phyloP scores from a whole-genome alignment of 2,113 vertebrate genomes.

The Brachyhypopomus gauderio region DNA sequence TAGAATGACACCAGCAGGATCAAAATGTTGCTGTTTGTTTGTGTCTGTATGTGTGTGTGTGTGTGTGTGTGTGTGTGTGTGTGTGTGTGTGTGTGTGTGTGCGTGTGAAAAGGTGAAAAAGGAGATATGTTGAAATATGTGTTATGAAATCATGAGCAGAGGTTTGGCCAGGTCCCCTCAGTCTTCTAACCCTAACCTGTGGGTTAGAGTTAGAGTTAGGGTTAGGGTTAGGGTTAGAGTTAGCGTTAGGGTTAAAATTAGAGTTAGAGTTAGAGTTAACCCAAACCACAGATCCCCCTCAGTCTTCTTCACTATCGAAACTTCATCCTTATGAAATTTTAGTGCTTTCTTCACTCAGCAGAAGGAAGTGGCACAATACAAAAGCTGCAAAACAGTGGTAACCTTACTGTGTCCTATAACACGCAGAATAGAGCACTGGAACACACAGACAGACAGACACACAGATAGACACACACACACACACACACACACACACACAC shows the following conservation, averaged over 20 bases:
- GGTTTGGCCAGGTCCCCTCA: slow-evolving; percentile 36
- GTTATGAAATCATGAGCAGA: slow-evolving; percentile 48
- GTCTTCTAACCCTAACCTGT: no score
- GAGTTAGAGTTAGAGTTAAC: no score
- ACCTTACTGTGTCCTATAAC: neutral
- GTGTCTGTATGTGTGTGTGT: no score
- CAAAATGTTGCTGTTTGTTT: no score
- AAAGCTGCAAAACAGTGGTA: neutral
- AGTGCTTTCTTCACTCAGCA: neutral
- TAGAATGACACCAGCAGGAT: no score
- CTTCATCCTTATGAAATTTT: slow-evolving; percentile 15
- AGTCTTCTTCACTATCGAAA: slow-evolving; percentile 28
- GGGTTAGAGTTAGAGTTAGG: no score
- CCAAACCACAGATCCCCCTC: slow-evolving; percentile 27
- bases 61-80: neutral
- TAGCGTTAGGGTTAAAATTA: no score
- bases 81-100: no score
- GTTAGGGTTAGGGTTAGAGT: no score
- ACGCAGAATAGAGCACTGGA: neutral
- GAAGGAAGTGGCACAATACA: slow-evolving; percentile 18
- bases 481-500: slow-evolving; percentile 42
- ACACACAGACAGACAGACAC: no score
- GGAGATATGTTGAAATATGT: slow-evolving; percentile 22
- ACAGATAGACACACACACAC: no score
- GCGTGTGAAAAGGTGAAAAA: neutral